Evolutionary conservation across 2,888 invertebrate genomes (phyloP).

Genomic region (Norana najaformis): DNA sequence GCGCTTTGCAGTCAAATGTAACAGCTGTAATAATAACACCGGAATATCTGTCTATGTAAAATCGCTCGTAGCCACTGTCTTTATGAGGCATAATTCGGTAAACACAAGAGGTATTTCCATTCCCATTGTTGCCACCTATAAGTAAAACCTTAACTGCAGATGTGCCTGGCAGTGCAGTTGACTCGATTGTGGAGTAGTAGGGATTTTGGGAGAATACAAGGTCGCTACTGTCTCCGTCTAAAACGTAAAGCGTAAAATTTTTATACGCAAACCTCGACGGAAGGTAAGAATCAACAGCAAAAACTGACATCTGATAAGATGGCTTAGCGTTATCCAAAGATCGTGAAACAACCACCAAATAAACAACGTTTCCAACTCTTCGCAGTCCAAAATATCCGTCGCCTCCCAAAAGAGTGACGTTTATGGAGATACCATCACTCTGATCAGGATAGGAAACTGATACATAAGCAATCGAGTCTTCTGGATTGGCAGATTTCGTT

Average conservation of each 20-base stretch:
- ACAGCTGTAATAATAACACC: slow-evolving; percentile 24
- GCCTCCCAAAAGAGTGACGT: slow-evolving; percentile 28
- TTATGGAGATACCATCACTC: neutral
- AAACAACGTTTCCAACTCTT: slow-evolving; percentile 19
- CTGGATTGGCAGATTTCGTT: slow-evolving; percentile 7
- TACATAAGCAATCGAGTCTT: slow-evolving; percentile 28
- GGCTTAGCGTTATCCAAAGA: slow-evolving; percentile 16
- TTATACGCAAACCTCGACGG: slow-evolving; percentile 18
- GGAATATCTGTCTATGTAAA: slow-evolving; percentile 18
- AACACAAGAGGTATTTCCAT: neutral
- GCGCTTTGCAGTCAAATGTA: slow-evolving; percentile 24
- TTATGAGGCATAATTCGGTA: neutral
- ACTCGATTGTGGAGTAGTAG: slow-evolving; percentile 22
- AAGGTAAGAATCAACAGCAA: neutral
- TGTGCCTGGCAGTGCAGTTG: neutral
- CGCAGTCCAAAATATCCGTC: slow-evolving; percentile 31
- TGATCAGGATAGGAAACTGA: neutral
- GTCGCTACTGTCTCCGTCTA: neutral
- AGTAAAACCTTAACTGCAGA: slow-evolving; percentile 19
- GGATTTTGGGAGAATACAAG: neutral
- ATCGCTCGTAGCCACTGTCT: slow-evolving; percentile 9
- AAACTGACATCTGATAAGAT: slow-evolving; percentile 23
- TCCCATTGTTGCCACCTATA: neutral
- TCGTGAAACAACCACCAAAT: slow-evolving; percentile 29
- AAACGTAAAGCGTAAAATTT: slow-evolving; percentile 17